phyloP scores from a whole-genome alignment of 2,797 vertebrate species.

The Adrianichthys oophorus region DNA sequence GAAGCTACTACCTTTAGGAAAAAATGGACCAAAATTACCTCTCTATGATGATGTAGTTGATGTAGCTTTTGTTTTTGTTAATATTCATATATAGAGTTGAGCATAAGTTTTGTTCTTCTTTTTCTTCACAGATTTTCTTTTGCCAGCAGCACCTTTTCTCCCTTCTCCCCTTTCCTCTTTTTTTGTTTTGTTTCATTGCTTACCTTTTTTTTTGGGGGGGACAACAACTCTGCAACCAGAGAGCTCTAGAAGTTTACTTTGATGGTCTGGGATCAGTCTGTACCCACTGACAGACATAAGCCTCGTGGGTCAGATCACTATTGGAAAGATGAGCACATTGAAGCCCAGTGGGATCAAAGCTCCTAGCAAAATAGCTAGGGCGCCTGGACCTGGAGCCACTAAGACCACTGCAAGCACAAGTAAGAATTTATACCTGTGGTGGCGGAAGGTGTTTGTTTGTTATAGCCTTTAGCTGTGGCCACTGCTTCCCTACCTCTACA shows the following conservation, averaged over 20 bases:
- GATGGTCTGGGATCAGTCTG: slow-evolving; percentile 83
- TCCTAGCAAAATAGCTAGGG: slow-evolving; percentile 89
- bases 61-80: too few relatives aligned
- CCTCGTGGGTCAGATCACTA: slow-evolving; percentile 50
- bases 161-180: slow-evolving; percentile 37
- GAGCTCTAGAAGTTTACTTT: slow-evolving; percentile 61
- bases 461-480: not conserved
- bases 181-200: slow-evolving; percentile 11
- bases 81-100: too few relatives aligned
- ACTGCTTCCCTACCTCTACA: not conserved
- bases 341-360: slow-evolving; percentile 94
- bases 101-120: slow-evolving; percentile 1
- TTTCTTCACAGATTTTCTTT: slow-evolving; percentile 52
- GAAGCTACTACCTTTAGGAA: too few relatives aligned
- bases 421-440: slow-evolving; percentile 24
- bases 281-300: slow-evolving; percentile 61
- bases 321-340: slow-evolving; percentile 88
- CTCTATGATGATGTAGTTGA: too few relatives aligned
- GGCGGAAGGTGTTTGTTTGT: too few relatives aligned
- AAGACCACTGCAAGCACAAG: slow-evolving; percentile 74
- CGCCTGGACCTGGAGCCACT: slow-evolving; percentile 74
- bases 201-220: slow-evolving; percentile 11
- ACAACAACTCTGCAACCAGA: slow-evolving; percentile 23
- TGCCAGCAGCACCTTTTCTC: slow-evolving; percentile 20
- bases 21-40: too few relatives aligned